phyloP scores from a whole-genome alignment of 2,113 vertebrate species.

The Trichechus manatus region DNA sequence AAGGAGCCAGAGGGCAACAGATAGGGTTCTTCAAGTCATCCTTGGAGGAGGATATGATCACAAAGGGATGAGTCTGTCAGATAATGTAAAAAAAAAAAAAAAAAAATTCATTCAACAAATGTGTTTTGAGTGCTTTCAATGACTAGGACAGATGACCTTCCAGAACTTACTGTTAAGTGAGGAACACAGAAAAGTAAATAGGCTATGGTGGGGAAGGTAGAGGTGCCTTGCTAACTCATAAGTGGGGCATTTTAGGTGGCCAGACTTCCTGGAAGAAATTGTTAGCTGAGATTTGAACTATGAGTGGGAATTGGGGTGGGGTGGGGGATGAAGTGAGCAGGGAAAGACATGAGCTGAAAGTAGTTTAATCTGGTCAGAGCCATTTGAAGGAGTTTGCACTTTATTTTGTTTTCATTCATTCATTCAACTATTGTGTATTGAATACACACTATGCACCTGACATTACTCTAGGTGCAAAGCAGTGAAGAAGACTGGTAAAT shows the following conservation, averaged over 20 bases:
- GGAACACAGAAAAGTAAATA: background rate
- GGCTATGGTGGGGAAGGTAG: background rate
- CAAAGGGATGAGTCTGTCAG: background rate
- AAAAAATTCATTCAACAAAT: background rate
- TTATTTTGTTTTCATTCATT: background rate
- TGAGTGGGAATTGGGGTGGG: background rate
- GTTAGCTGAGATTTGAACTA: background rate
- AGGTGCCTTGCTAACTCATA: background rate
- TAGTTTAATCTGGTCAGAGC: background rate
- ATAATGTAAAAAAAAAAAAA: background rate
- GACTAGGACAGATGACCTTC: background rate
- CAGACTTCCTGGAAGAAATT: slow-evolving; percentile 3
- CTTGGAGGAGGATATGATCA: background rate
- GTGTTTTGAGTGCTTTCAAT: background rate
- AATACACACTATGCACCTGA: background rate
- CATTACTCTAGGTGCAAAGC: background rate
- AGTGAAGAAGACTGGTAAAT: background rate
- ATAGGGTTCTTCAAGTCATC: background rate
- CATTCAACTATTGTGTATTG: background rate
- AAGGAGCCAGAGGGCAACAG: background rate
- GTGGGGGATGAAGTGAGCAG: background rate
- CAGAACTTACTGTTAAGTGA: background rate
- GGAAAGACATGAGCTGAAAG: background rate
- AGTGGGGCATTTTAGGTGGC: background rate
- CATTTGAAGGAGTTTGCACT: background rate